Base-by-base conservation (phyloP, 2,113 vertebrate genomes). In the Agapornis roseicollis region DNA sequence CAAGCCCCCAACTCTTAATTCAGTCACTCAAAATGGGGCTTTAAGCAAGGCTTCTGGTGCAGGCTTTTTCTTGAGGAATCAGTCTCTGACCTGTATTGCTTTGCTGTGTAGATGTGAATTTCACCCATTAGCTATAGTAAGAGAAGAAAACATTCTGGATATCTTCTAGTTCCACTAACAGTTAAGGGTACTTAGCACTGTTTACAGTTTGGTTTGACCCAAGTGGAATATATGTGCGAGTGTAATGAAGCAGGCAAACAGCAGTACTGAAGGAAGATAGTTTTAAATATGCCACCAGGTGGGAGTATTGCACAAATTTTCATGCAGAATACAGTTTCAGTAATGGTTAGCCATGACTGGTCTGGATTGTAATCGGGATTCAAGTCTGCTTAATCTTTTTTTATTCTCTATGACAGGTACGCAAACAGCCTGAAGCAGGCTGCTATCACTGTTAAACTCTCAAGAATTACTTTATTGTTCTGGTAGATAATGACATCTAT, bases 281-380 rank as follows among this genome's bases (percentile, higher is more conserved):
- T 31, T 60, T 61, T 17, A 31, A 42, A 46, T 55, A 12, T 23
- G 76, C 92, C 85, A 74, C 82, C 82, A 80, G 90, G 60, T 76
- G 95, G 94, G 72, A 89, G 93, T 73, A 68, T 78, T 86, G 83
- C 46, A 91, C 88, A 80, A 66, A 55, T 25, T 50, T 74, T 50
- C 56, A 52, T 39, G 71, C 71, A 83, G 50, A 77, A 44, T 60
- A 44, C 56, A n/a, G 8, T 68, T 77, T 47, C 50, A 44, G 64
- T 47, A 35, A 46, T 47, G 29, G 28, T 49, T 79, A 42, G 71
- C 88, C 56, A n/a, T 66, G 33, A 15, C 64, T 77, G 69, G 31
- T 53, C 77, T 41, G 70, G 47, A 65, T 61, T 56, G 18, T 44
- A 23, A 60, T 73, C 20, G 29, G 70, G 65, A 58, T 31, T 76